Percentiles rank a stretch among this genome's conserved stretches.
Conservation (phyloP, 2,797 vertebrate genomes). For the Brachyalestes nurse region DNA sequence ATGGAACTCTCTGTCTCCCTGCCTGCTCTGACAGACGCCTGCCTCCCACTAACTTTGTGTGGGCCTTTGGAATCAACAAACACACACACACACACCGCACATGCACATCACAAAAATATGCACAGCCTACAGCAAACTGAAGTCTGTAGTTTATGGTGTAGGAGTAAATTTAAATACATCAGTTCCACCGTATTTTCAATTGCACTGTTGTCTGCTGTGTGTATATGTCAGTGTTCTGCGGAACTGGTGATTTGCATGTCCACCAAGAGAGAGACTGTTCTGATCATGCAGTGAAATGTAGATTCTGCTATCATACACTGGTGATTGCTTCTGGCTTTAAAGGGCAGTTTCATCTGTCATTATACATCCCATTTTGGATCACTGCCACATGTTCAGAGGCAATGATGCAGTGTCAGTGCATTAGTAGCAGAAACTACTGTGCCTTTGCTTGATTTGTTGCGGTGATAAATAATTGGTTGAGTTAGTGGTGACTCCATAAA, state of each 20-base stretch:
- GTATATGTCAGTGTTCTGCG: too few relatives aligned
- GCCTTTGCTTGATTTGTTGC: background rate
- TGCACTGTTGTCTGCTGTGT: background rate
- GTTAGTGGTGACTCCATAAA: background rate
- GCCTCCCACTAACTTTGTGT: constrained; percentile 30
- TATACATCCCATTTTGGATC: background rate
- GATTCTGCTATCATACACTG: constrained; percentile 5
- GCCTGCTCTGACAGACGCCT: constrained; percentile 37
- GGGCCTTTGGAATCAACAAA: background rate
- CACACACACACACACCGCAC: background rate
- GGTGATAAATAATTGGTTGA: background rate
- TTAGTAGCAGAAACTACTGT: background rate
- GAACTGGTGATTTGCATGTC: background rate
- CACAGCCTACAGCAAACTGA: background rate
- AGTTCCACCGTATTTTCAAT: background rate
- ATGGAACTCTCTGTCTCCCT: constrained; percentile 40
- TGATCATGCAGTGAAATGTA: constrained; percentile 21
- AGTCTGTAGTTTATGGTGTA: background rate
- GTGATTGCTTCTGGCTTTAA: background rate
- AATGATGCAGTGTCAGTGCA: too few relatives aligned
- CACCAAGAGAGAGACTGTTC: background rate
- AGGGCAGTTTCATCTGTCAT: background rate
- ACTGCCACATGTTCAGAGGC: background rate
- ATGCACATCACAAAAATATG: background rate
- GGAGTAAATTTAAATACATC: background rate